Evolutionary conservation across 2,888 invertebrate genomes (phyloP), one percentile per base, ranked within the genome.

Genomic region (Acronicta alni): DNA sequence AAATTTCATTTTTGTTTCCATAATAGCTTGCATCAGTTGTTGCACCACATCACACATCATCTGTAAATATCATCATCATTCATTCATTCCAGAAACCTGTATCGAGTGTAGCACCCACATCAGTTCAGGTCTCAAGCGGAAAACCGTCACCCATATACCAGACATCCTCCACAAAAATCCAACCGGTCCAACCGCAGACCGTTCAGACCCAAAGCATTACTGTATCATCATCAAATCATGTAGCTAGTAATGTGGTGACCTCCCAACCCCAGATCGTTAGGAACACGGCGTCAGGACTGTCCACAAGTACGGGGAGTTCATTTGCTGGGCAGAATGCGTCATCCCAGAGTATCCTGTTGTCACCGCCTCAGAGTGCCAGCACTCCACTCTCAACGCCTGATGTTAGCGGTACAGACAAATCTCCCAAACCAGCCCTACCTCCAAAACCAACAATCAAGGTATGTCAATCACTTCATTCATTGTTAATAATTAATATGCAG

Each of bases 91-190:
- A 98, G 95, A 98, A 98, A 89, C 98, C 98, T 65, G 96, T 97
- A 71, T 97, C 97, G 88, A 97, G 97, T 90, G 97, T 97, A 67
- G 97, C 97, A 72, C 97, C 98, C 67, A 97, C 96, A 69, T 96
- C 96, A 52, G 95, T 97, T 82, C 95, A 96, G 88, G 95, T 95
- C 77, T 89, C 93, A 65, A 92, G 95, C 73, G 96, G 95, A 78
- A 96, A 96, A 89, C 95, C 96, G 64, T 97, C 97, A 78, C 96
- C 96, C 83, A 96, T 97, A 75, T 97, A 97, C 92, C 97, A 97
- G 91, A 97, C 97, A 67, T 97, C 97, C 57, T 97, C 97, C 79
- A 97, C 97, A 79, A 97, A 97, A 92, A 96, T 97, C 66, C 97
- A 97, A 89, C 97, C 97, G 47, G 97, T 97, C 67, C 97, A 97